Evolutionary conservation across 2,888 invertebrate species (phyloP).

Genomic region (Blastobasis lacticolella): DNA sequence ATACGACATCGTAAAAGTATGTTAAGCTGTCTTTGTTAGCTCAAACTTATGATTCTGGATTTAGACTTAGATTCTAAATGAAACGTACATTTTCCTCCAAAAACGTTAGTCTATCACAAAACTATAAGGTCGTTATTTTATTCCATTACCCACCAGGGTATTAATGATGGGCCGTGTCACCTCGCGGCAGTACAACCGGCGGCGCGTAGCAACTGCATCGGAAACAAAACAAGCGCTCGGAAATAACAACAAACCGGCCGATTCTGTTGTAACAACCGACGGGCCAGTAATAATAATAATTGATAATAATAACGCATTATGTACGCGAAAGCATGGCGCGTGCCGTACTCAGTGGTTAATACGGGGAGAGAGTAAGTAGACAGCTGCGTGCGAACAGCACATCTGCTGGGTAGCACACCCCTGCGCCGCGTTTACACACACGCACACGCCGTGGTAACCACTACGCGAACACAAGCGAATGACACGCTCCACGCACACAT

Average conservation of each 20-base stretch:
- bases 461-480: background rate
- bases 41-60: too few relatives aligned
- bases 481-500: conserved; percentile 21
- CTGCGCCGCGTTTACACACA: conserved; percentile 29
- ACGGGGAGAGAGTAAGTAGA: conserved; percentile 40
- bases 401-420: conserved; percentile 48
- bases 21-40: too few relatives aligned
- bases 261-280: too few relatives aligned
- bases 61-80: too few relatives aligned
- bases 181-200: background rate
- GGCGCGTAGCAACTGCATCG: conserved; percentile 46
- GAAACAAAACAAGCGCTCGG: conserved; percentile 29
- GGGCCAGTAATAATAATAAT: conserved; percentile 26
- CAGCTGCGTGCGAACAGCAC: conserved; percentile 60
- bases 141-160: background rate
- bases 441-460: conserved; percentile 13
- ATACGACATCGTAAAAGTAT: too few relatives aligned
- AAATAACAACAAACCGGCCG: too few relatives aligned
- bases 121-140: too few relatives aligned
- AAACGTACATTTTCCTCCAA: too few relatives aligned
- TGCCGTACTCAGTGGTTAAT: conserved; percentile 54
- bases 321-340: conserved; percentile 64
- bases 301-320: conserved; percentile 65
- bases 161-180: background rate
- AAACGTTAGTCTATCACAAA: too few relatives aligned